A percentile compares a stretch with the other conserved stretches of the same genome.
Evolutionary conservation across 2,888 invertebrate genomes (phyloP).

Genomic region (Cryptophagus acutangulus): DNA sequence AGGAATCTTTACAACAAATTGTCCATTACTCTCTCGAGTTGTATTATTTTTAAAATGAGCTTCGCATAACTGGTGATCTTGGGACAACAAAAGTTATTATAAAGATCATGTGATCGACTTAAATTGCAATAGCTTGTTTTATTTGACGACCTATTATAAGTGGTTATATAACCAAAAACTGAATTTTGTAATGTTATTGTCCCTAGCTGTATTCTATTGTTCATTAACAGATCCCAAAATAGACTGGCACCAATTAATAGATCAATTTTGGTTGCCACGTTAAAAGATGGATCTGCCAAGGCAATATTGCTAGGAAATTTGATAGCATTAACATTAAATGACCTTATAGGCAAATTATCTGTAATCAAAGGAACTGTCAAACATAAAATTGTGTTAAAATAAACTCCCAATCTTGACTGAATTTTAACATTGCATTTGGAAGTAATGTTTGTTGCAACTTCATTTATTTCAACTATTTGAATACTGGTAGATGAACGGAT

Average conservation of each 20-base stretch:
- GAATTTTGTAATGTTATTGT: too few species aligned
- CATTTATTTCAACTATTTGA: background rate
- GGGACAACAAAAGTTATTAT: too few species aligned
- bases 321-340: background rate
- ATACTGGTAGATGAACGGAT: background rate
- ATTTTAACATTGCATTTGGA: background rate
- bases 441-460: background rate
- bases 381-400: background rate
- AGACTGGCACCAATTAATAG: background rate
- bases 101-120: too few species aligned
- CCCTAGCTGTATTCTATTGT: constrained; percentile 9
- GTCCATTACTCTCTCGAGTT: too few species aligned
- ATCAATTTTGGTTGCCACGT: background rate
- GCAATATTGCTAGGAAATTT: background rate
- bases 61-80: too few species aligned
- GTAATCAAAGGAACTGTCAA: background rate
- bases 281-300: constrained; percentile 1
- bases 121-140: too few species aligned
- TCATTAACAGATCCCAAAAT: constrained; percentile 13
- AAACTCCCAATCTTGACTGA: background rate
- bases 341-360: background rate
- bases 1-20: too few species aligned
- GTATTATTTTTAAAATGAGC: too few species aligned
- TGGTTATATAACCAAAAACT: too few species aligned
- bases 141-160: too few species aligned